Evolutionary conservation across 2,113 vertebrate genomes (phyloP), one percentile per base, ranked within the genome.

Genomic region (Crocuta crocuta): DNA sequence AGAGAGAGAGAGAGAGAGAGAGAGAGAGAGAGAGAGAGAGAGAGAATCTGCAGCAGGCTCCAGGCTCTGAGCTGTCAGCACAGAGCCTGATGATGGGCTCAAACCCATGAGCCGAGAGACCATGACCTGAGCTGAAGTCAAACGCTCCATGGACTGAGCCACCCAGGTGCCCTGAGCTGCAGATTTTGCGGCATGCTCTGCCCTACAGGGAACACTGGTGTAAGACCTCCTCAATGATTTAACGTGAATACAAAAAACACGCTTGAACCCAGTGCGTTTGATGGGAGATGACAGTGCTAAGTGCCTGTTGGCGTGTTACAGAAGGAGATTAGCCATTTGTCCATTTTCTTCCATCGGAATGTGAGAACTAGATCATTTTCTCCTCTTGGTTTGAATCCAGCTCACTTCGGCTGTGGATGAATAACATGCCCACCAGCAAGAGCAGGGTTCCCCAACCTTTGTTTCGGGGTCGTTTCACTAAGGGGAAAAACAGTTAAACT

Each of bases 351-450:
- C 17, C 58, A 89, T 70, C 21, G 74, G 65, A 97, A 91, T 61
- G 63, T 91, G 58, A 97, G 68, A 71, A 53, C 85, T 24, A 91
- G 50, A 83, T 96, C 39, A 68, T 55, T 89, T 86, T 50, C 81
- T 55, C 45, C 39, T 65, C n/a, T 95, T 96, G 97, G 89, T 68
- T 31, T 61, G 89, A 84, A 66, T 58, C 35, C 65, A n/a, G 1
- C 35, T 26, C 79, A 80, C 81, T 31, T 84, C 6, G 68, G 19
- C 43, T 97, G n/a, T 95, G 50, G 16, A 21, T 86, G 61, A 70
- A 96, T 76, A 84, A 70, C 80, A 91, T 39, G 89, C 31, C 28
- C 48, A 73, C n/a, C 55, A 94, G 28, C 4, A 96, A 89, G 31
- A n/a, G 31, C 48, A 61, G 61, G 17, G n/a, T 39, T 71, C 96